Base-by-base conservation (phyloP, 2,797 vertebrate genomes). In the Yasuhikotakia modesta region DNA sequence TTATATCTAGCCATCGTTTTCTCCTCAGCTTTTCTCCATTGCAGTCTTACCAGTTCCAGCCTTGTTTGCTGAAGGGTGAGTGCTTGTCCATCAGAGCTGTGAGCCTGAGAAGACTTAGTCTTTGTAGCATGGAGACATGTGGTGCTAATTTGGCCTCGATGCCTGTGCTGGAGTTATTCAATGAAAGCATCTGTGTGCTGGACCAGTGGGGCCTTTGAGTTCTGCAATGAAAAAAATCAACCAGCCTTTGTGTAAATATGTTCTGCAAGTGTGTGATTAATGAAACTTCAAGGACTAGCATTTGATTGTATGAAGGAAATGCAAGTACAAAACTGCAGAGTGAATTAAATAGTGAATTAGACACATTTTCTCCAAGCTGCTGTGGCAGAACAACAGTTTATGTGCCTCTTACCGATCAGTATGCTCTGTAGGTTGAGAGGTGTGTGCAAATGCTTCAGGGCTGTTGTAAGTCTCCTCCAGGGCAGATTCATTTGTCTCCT, bases 31-130 rank as follows among this genome's bases (percentile, higher is more conserved):
- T 35, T 55, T 19, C 24, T 3, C 48, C 22, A 24, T 43, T 12
- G 11, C 46, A n/a, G 46, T 82, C 94, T 94, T 91, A 96, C 95
- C 95, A 96, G 89, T 92, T 95, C 94, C 95, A 96, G 78, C 95
- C 94, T 86, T 96, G 95, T 84, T 93, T 95, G 86, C 94, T 95
- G 89, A 91, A 92, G 0, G 94, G 95, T 0, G 94, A 95, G 79
- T 94, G 88, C 86, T 92, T 95, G 90, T 97, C 95, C 95, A 96
- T 96, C 67, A 97, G 86, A 66, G 94, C 88, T 0, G 95, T 95
- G 87, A 97, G 91, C 66, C 92, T 95, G 79, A 96, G 83, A 85
- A 96, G 76, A 0, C 95, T 92, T 70, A 95, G 90, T 35, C 95
- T 95, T 83, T 94, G 94, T 69, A 94, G 91, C 81, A 87, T 88